A percentile compares a stretch with the other conserved stretches of the same genome.
Evolutionary conservation across 2,113 vertebrate genomes (phyloP).

Genomic region (Thryonomys swinderianus): DNA sequence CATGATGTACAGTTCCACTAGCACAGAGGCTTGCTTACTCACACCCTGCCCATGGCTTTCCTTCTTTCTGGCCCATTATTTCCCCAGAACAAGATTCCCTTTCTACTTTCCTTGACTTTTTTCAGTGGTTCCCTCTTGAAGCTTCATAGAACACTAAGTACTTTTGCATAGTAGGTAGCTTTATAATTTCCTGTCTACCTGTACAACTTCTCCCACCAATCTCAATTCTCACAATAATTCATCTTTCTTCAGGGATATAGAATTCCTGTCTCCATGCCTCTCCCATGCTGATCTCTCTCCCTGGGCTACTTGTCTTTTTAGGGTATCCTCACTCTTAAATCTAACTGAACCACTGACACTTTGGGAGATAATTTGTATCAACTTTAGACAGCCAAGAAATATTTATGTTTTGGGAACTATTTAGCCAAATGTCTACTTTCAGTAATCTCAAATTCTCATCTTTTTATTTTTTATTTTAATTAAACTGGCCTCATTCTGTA

Average conservation of each 20-base stretch:
- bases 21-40: background rate
- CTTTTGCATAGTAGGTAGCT: background rate
- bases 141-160: background rate
- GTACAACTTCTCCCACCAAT: background rate
- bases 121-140: background rate
- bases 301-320: background rate
- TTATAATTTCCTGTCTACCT: background rate
- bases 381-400: background rate
- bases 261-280: background rate
- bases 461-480: background rate
- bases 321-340: background rate
- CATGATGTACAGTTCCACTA: background rate
- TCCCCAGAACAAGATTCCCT: background rate
- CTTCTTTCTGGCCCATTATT: background rate
- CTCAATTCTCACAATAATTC: background rate
- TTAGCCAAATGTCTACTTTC: background rate
- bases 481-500: background rate
- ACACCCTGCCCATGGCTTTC: background rate
- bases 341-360: background rate
- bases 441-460: background rate
- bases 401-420: background rate
- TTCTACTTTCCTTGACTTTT: background rate
- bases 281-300: background rate
- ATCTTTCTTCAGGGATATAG: background rate
- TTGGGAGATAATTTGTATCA: background rate